Evolutionary conservation across 2,797 vertebrate species (phyloP), one percentile per base, ranked within the genome.

Genomic region (Tangara arthus): DNA sequence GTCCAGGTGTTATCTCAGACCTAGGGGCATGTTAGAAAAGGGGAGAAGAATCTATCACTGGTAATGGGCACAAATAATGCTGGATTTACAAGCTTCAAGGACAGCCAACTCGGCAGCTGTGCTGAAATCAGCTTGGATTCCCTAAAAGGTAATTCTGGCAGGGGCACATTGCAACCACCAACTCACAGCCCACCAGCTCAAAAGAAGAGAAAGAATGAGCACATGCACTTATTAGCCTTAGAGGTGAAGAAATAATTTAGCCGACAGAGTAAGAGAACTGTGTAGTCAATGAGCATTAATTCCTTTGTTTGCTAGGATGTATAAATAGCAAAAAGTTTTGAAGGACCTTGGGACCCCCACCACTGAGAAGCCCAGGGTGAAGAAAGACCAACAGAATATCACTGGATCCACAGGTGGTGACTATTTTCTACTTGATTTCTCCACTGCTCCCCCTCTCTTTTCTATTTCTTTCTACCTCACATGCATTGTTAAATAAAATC

Each of bases 121-220:
- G 57, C 17, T 57, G 37, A 57, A 77, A 82, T 70, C 64, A 50
- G 28, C 50, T 82, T 0, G 0, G 20, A 34, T 34, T 66, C 26
- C 24, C n/a, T 82, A 34, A 30, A 70, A 57, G 12, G 20, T 68
- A 23, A 42, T 73, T 60, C 34, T 68, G 53, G 12, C 22, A 60
- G 21, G 22, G 46, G 15, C 7, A 32, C 22, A 27, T 73, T 4
- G 2, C 7, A 34, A 28, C 22, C 39, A 52, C 14, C 0, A 2
- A 15, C 53, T 73, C 35, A 30, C 49, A n/a, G 42, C 21, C 12
- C n/a, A 50, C 42, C 24, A 26, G 15, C 35, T 63, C 37, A 56
- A 69, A 61, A 69, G 32, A 49, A 61, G 9, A 44, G 28, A 30
- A 56, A 22, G 42, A 64, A 32, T 57, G 50, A 89, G 37, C 21